These are phyloP conservation scores for Pelecanus crispus DNA, from an alignment of 2,113 vertebrate species.

Conservation along the genomic window DNA sequence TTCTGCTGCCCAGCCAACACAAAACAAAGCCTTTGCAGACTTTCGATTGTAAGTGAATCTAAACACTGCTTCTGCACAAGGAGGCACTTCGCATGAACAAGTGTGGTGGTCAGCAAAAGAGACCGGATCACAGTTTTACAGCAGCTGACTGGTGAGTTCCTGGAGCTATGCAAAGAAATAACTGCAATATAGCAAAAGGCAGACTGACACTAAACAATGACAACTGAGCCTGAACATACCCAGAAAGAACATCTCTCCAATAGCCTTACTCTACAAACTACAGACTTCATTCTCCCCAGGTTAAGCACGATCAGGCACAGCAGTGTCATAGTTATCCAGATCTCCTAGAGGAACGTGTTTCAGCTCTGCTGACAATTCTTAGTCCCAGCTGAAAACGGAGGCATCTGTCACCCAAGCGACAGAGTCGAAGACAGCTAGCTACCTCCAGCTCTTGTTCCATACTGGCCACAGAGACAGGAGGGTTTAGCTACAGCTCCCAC, in stretches of 20 bases:
- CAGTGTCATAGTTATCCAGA: not conserved
- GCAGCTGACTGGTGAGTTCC: not conserved
- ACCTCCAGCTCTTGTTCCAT: not conserved
- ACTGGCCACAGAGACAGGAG: not conserved
- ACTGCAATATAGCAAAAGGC: not conserved
- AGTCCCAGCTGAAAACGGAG: not conserved
- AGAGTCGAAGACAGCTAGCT: not conserved
- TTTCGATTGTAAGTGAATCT: not conserved
- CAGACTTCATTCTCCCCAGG: not conserved
- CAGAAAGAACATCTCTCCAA: not conserved
- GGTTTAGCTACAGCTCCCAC: not conserved
- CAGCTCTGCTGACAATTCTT: not conserved
- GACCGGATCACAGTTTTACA: not conserved
- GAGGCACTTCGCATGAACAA: not conserved
- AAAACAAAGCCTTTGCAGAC: constrained; percentile 1
- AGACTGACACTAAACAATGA: not conserved
- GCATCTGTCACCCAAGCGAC: not conserved
- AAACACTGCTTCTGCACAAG: not conserved
- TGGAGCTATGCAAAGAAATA: not conserved
- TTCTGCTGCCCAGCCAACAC: not conserved
- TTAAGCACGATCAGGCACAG: not conserved
- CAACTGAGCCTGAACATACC: rapidly evolving
- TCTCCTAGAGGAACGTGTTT: not conserved
- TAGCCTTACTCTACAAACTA: not conserved
- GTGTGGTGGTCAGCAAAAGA: not conserved